A percentile compares a stretch with the other conserved stretches of the same genome.
Conservation (phyloP, 2,113 vertebrate genomes). For the Chaetura pelagica region DNA sequence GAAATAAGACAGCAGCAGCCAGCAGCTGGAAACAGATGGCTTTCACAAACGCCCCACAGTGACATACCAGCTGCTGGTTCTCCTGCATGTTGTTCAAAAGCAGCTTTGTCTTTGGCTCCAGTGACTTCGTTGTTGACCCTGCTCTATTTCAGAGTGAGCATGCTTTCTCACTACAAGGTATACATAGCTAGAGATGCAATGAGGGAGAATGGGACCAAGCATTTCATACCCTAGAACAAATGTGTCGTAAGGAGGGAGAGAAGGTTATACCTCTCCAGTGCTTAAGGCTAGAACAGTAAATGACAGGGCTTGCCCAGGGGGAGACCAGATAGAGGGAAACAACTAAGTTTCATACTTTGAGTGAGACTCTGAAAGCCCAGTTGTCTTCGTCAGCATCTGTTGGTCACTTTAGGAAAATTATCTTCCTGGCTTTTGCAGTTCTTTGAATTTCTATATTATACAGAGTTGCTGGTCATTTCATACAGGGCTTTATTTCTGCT, state of each 20-base stretch:
- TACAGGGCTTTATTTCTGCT: background rate
- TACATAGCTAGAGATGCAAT: background rate
- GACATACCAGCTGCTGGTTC: background rate
- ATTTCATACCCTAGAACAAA: background rate
- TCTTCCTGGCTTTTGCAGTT: background rate
- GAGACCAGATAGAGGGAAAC: background rate
- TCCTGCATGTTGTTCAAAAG: background rate
- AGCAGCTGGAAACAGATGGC: constrained; percentile 38
- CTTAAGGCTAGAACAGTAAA: background rate
- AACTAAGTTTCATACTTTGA: background rate
- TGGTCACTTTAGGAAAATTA: background rate
- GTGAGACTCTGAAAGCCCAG: background rate
- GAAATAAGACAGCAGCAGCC: background rate
- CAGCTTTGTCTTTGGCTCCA: background rate
- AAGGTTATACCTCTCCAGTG: background rate
- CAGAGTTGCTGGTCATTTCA: background rate
- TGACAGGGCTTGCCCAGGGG: background rate
- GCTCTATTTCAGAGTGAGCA: background rate
- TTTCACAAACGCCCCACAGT: background rate
- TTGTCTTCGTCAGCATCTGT: background rate
- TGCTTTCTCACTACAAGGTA: background rate
- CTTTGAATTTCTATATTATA: background rate
- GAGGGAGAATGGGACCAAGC: background rate
- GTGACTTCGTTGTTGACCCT: background rate
- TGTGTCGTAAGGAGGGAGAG: background rate